Base-by-base conservation (phyloP, 2,888 invertebrate genomes). In the Heliconius cydno region DNA sequence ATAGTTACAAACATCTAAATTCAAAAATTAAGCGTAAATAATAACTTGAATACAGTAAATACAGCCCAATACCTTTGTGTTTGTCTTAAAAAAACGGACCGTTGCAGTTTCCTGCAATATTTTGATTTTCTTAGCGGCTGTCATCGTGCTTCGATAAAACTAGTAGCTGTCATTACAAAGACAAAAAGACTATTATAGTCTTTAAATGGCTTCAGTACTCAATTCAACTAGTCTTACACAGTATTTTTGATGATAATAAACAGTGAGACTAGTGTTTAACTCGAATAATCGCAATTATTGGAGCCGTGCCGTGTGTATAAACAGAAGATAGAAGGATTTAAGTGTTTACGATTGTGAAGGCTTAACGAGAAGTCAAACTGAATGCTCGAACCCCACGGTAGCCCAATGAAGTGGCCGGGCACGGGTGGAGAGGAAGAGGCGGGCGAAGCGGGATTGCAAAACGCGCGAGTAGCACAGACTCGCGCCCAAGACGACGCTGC, bases 401-500 rank as follows among this genome's bases (percentile, higher is more conserved):
- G 96, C 95, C 96, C 96, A 96, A 97, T 97, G 97, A 97, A 97
- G 97, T 97, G 97, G 96, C 96, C 97, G 96, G 96, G 96, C 88
- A 95, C 96, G 90, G 96, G 95, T 85, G 96, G 94, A 90, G 97
- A 96, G 93, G 97, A 96, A 95, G 94, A 96, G 95, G 90, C 91
- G 91, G 95, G 94, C 83, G 95, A 95, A 88, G 92, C 93, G 84
- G 92, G 91, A 84, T 87, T 94, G 87, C 94, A 94, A 92, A 96
- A 96, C 96, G 96, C 96, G 88, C 96, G 96, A 92, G 96, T 94
- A 91, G 96, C 96, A 89, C 97, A 96, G 92, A 96, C 96, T 92
- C 96, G 97, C 88, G 95, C 97, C 85, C 94, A 94, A 84, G 98
- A 98, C 92, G 98, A 98, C 96, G 98, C 98, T 83, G 97, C 97